These are phyloP conservation scores for Probosciger aterrimus DNA, from an alignment of 2,113 vertebrate species.

Conservation along the genomic window DNA sequence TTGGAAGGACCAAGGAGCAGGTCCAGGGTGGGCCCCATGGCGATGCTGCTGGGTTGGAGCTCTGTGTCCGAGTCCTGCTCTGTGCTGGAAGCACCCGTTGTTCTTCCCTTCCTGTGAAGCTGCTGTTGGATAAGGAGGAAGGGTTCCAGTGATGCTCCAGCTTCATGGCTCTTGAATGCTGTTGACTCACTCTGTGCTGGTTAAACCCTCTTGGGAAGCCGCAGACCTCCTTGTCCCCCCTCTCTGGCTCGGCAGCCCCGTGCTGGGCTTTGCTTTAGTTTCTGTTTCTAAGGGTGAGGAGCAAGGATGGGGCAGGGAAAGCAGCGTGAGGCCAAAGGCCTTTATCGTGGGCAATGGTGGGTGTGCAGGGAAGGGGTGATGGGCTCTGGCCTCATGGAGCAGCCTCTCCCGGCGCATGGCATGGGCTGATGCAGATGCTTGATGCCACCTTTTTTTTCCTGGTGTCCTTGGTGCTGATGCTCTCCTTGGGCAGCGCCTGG, in stretches of 20 bases:
- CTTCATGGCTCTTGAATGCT: background rate
- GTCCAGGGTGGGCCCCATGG: background rate
- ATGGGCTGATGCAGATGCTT: background rate
- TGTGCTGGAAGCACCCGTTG: rapidly evolving
- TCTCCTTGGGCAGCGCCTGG: background rate
- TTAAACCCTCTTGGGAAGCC: background rate
- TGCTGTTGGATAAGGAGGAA: background rate
- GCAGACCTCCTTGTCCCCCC: too few species aligned
- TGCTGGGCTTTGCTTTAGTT: background rate
- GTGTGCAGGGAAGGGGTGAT: background rate
- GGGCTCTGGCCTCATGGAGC: background rate
- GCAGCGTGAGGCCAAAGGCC: background rate
- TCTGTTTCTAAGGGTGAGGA: rapidly evolving
- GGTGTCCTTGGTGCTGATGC: background rate
- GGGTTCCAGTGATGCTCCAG: background rate
- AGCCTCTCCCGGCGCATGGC: background rate
- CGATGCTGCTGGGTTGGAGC: background rate
- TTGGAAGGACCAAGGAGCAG: background rate
- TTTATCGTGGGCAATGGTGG: background rate
- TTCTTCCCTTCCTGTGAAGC: background rate
- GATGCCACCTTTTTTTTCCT: background rate
- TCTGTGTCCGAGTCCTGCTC: background rate
- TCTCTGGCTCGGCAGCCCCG: background rate
- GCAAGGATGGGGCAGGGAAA: background rate
- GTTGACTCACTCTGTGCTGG: background rate